A percentile compares a stretch with the other conserved stretches of the same genome.
These are phyloP conservation scores for Echiichthys vipera DNA, from an alignment of 2,797 vertebrate genomes.

Conservation along the genomic window DNA sequence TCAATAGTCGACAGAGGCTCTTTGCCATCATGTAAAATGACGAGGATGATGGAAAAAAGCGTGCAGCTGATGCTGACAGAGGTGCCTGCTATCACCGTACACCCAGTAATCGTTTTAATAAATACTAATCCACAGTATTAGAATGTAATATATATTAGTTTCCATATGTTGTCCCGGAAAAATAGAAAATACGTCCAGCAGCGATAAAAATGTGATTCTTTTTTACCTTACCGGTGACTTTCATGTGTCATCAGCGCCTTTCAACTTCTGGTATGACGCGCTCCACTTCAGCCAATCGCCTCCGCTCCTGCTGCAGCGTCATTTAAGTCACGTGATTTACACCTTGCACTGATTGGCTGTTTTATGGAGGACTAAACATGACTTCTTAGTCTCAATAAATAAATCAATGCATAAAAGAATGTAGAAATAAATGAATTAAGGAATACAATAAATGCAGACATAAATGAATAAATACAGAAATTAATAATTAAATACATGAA, in stretches of 20 bases:
- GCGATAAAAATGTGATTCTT: background rate
- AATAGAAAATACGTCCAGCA: background rate
- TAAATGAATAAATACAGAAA: no score
- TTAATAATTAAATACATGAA: no score
- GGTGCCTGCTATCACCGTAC: background rate
- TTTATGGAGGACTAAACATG: no score
- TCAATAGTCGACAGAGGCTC: conserved; percentile 44
- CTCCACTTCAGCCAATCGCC: no score
- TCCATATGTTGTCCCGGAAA: background rate
- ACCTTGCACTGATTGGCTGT: conserved; percentile 32
- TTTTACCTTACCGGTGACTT: conserved; percentile 63
- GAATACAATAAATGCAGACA: no score
- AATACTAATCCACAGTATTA: background rate
- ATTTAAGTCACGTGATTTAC: conserved; percentile 23
- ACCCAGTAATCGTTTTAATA: background rate
- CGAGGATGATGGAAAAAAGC: background rate
- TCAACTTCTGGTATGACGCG: conserved; percentile 43
- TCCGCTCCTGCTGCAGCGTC: no score
- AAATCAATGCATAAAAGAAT: no score
- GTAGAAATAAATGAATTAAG: no score
- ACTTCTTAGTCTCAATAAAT: no score
- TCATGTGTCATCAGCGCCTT: conserved; percentile 22
- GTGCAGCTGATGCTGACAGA: no score
- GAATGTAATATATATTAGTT: background rate
- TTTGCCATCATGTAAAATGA: conserved; percentile 40